phyloP scores from a whole-genome alignment of 2,888 invertebrate genomes.

The Pyrgus malvae region DNA sequence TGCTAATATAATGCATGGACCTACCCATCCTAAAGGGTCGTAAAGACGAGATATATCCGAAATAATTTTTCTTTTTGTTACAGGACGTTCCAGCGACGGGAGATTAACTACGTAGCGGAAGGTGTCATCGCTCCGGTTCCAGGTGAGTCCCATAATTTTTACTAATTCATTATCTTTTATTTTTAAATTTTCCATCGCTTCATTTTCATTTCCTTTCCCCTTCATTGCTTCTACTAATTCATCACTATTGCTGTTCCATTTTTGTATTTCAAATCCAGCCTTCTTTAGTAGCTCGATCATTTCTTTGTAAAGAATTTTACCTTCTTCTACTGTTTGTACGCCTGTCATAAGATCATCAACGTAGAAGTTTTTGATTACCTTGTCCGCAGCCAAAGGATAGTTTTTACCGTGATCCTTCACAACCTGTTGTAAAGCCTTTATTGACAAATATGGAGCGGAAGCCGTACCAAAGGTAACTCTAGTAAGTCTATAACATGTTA shows the following conservation, averaged over 20 bases:
- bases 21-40: slow-evolving; percentile 35
- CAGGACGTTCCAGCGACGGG: slow-evolving; percentile 2
- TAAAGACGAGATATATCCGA: slow-evolving; percentile 16
- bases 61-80: slow-evolving; percentile 21
- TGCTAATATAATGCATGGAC: slow-evolving; percentile 27
- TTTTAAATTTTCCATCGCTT: slow-evolving; percentile 16
- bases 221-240: slow-evolving; percentile 21
- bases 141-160: slow-evolving; percentile 36
- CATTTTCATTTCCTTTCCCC: not conserved
- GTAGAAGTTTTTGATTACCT: slow-evolving; percentile 25
- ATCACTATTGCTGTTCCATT: slow-evolving; percentile 32
- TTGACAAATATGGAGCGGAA: slow-evolving; percentile 31
- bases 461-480: slow-evolving; percentile 33
- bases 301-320: slow-evolving; percentile 30
- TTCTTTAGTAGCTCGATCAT: slow-evolving; percentile 34
- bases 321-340: slow-evolving; percentile 31
- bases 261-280: slow-evolving; percentile 33
- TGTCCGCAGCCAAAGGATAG: slow-evolving; percentile 27
- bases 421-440: slow-evolving; percentile 30
- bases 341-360: slow-evolving; percentile 38
- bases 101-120: slow-evolving; percentile 34
- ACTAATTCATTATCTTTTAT: slow-evolving; percentile 31
- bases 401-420: slow-evolving; percentile 26
- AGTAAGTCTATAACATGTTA: slow-evolving; percentile 20
- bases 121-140: slow-evolving; percentile 25